A percentile compares a stretch with the other conserved stretches of the same genome.
Evolutionary conservation across 92 coral and sea anemone genomes (phyloP).

Genomic region (Micromussa lordhowensis): DNA sequence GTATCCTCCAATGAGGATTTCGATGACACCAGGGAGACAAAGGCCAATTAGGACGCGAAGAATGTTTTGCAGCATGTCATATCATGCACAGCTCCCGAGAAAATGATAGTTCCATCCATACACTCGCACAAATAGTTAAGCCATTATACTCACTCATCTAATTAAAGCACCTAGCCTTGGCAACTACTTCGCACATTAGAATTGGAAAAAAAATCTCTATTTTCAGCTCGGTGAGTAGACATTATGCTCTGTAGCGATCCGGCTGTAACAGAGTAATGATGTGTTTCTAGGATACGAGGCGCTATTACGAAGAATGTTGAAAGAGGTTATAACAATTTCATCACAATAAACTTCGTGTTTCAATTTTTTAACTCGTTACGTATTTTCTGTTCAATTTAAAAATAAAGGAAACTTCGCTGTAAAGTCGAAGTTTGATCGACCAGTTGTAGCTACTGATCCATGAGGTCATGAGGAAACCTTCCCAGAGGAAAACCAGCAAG

Average conservation of each 20-base stretch:
- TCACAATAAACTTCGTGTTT: background rate
- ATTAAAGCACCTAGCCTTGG: no score
- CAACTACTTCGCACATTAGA: no score
- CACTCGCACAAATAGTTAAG: background rate
- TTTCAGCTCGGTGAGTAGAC: background rate
- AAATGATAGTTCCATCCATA: background rate
- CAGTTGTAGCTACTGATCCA: no score
- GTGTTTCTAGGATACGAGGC: background rate
- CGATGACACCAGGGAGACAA: background rate
- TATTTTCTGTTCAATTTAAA: no score
- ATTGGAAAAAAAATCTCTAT: no score
- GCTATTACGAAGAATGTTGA: background rate
- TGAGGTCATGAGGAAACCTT: no score
- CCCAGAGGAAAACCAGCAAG: no score
- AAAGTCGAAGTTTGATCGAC: no score
- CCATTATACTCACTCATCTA: no score
- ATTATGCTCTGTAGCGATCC: background rate
- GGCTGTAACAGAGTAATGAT: background rate
- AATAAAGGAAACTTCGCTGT: no score
- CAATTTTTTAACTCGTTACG: no score
- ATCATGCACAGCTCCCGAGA: background rate
- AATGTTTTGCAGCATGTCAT: background rate
- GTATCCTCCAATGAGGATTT: background rate
- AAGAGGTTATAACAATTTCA: background rate
- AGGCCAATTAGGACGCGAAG: background rate